Evolutionary conservation across 2,113 vertebrate species (phyloP), one percentile per base, ranked within the genome.

Genomic region (Ophiodon elongatus): DNA sequence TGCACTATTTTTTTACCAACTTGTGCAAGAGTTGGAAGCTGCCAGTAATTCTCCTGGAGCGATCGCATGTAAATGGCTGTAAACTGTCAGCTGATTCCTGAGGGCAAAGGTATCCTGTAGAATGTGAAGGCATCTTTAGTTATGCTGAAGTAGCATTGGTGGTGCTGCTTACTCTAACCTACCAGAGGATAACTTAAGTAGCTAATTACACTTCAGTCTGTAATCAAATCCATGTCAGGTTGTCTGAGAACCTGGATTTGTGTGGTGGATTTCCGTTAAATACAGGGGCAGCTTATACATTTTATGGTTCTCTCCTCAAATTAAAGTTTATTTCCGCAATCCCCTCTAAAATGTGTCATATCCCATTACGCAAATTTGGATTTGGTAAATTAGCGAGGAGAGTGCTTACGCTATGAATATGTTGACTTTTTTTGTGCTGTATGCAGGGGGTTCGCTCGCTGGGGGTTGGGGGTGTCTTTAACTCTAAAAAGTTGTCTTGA

Each of bases 401-500:
- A 84, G 89, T 85, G 90, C 93, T 94, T 92, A 91, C 84, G 73
- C 82, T 73, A 65, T 87, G 92, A 93, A 93, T 93, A 91, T 88
- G 91, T 92, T 92, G 73, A 83, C 89, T 91, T 92, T 88, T 75
- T 88, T 85, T 87, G 70, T 84, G 69, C 82, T 80, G 80, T 73
- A 78, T 86, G 85, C 85, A 88, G 86, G 80, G 78, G 8, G 89
- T 95, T 86, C 37, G 92, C 89, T 89, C 84, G 85, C 86, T 93
- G 84, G 76, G 90, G 86, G 83, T 85, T 83, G 84, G 70, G 83
- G 82, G 62, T 59, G 89, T 93, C 89, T 94, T 93, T 85, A 93
- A 93, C 94, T 94, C 93, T 80, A 92, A 92, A 94, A 95, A 95
- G 96, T 97, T 97, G 96, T 97, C 94, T 97, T 95, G 94, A 96